Percentiles rank a stretch among this genome's conserved stretches.
Evolutionary conservation across 2,797 vertebrate species (phyloP).

Genomic region (Sebastes taczanowskii): DNA sequence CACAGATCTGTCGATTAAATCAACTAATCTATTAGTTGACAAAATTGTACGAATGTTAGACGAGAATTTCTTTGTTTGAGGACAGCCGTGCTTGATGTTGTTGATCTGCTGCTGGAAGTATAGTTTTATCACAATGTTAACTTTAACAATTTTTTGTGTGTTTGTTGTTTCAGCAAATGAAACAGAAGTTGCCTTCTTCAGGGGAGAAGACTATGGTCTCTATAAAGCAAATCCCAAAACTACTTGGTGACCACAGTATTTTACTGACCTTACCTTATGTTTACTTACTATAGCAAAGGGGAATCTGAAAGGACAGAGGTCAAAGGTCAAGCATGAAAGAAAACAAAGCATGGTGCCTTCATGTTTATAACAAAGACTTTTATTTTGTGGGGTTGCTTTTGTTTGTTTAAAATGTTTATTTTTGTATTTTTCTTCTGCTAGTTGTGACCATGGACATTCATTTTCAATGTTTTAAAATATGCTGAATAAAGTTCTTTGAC

Average conservation of each 20-base stretch:
- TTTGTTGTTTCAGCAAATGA: slow-evolving; percentile 85
- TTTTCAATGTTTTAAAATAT: slow-evolving; percentile 10
- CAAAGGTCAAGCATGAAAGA: not conserved
- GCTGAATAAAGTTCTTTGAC: slow-evolving; percentile 31
- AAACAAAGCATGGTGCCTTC: not conserved
- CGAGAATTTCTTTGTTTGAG: not conserved
- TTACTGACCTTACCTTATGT: not conserved
- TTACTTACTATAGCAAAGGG: not conserved
- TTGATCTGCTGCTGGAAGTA: rapidly evolving
- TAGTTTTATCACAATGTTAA: not conserved
- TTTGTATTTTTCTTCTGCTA: not conserved
- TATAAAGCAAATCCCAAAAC: slow-evolving; percentile 87
- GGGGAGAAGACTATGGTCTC: slow-evolving; percentile 87
- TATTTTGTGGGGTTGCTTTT: not conserved
- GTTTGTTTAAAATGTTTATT: not conserved
- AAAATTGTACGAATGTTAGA: not conserved
- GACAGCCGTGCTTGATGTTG: not conserved
- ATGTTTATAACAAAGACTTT: not conserved
- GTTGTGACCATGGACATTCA: not conserved
- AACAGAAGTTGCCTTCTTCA: slow-evolving; percentile 94
- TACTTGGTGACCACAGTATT: slow-evolving; percentile 64
- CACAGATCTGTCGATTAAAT: too few relatives aligned
- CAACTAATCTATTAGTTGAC: not conserved
- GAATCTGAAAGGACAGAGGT: not conserved
- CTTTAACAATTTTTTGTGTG: not conserved